Percentiles rank a stretch among this genome's conserved stretches.
Conservation (phyloP, 2,888 invertebrate species). For the Rhamnusium bicolor region DNA sequence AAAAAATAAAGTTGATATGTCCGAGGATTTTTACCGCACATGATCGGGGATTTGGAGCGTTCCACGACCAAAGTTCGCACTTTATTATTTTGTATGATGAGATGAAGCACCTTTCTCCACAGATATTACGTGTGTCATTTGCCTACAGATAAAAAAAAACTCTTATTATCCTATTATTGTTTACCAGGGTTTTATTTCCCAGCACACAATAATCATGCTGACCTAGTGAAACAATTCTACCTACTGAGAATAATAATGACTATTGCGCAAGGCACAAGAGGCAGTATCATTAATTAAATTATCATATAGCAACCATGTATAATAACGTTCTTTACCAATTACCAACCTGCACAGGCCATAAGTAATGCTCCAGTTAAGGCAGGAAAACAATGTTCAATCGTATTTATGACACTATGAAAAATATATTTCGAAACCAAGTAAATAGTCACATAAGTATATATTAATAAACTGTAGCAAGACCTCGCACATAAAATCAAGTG, state of each 20-base stretch:
- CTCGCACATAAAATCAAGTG: neutral
- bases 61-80: too few species aligned
- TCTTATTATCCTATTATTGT: too few species aligned
- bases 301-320: conserved; percentile 1
- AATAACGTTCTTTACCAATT: neutral
- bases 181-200: neutral
- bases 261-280: conserved; percentile 5
- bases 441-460: neutral
- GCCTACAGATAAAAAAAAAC: too few species aligned
- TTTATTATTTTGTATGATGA: too few species aligned
- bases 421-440: neutral
- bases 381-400: conserved; percentile 3
- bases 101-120: too few species aligned
- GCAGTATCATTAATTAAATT: conserved; percentile 12
- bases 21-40: too few species aligned
- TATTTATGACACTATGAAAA: conserved; percentile 3
- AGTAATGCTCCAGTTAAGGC: conserved; percentile 19
- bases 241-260: neutral
- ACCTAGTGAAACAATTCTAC: neutral
- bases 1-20: too few species aligned
- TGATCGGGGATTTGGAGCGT: too few species aligned
- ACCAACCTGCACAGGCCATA: neutral
- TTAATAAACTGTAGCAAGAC: neutral
- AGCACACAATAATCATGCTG: neutral
- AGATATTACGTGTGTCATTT: too few species aligned